Evolutionary conservation across 2,113 vertebrate species (phyloP).

Genomic region (Nothoprocta perdicaria): DNA sequence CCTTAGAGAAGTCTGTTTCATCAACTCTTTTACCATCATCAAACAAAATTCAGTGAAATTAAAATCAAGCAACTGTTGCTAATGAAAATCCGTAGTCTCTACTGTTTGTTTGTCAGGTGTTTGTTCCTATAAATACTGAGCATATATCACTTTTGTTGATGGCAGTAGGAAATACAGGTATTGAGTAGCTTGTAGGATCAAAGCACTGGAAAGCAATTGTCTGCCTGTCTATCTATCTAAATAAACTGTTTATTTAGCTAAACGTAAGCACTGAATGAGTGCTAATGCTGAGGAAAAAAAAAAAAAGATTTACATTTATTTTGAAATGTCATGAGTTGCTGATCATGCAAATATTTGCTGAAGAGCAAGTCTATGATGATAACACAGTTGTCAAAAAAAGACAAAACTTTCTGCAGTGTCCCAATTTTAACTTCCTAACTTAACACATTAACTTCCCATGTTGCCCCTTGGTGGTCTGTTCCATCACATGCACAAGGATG

Average conservation of each 20-base stretch:
- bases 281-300: neutral
- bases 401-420: neutral
- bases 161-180: neutral
- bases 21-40: neutral
- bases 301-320: neutral
- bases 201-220: neutral
- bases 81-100: accelerated
- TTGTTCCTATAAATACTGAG: neutral
- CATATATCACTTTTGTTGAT: neutral
- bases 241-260: neutral
- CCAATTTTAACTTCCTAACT: too few species aligned
- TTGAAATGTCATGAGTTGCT: neutral
- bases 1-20: neutral
- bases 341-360: neutral
- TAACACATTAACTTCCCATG: neutral
- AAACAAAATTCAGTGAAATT: neutral
- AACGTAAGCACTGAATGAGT: neutral
- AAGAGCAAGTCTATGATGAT: neutral
- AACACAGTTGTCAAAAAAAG: neutral
- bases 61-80: neutral
- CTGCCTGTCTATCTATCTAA: neutral
- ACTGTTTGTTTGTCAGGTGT: neutral
- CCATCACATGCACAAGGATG: neutral
- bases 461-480: neutral
- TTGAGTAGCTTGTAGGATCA: neutral